Evolutionary conservation across 2,888 invertebrate genomes (phyloP).

Genomic region (Noctua janthina): DNA sequence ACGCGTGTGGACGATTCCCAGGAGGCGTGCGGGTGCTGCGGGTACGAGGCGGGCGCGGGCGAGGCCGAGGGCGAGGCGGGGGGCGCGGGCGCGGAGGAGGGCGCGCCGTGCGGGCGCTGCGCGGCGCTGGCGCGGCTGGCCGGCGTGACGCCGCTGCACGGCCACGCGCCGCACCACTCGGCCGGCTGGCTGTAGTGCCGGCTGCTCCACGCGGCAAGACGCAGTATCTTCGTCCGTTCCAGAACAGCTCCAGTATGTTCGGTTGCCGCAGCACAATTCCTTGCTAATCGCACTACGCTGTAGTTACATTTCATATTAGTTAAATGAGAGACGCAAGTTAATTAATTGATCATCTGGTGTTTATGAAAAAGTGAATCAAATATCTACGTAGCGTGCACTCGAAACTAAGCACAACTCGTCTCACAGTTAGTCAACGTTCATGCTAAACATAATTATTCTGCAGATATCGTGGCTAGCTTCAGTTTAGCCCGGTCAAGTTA

Average conservation of each 20-base stretch:
- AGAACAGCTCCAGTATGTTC: constrained; percentile 10
- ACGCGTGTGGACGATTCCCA: constrained; percentile 56
- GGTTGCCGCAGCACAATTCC: constrained; percentile 32
- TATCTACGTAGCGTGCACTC: constrained; percentile 48
- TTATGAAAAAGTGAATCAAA: constrained; percentile 44
- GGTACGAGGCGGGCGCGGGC: constrained; percentile 67
- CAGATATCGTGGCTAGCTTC: background rate
- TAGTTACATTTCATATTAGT: constrained; percentile 43
- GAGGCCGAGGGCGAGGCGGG: constrained; percentile 34
- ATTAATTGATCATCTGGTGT: constrained; percentile 41
- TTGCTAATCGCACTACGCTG: constrained; percentile 51
- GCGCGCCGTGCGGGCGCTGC: constrained; percentile 88
- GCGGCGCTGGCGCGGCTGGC: constrained; percentile 92
- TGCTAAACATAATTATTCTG: background rate
- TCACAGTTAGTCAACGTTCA: constrained; percentile 27
- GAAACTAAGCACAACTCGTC: constrained; percentile 13
- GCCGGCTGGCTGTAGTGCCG: constrained; percentile 92
- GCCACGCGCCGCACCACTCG: constrained; percentile 92
- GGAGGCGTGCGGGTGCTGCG: constrained; percentile 77
- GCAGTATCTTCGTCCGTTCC: constrained; percentile 9
- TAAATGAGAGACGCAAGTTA: constrained; percentile 41
- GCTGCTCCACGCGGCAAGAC: background rate
- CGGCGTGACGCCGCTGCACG: constrained; percentile 94
- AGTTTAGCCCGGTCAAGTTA: too few species aligned
- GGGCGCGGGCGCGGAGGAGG: constrained; percentile 49